phyloP scores from a whole-genome alignment of 35 echinoderm and acorn worm species.

The Anneissia japonica region DNA sequence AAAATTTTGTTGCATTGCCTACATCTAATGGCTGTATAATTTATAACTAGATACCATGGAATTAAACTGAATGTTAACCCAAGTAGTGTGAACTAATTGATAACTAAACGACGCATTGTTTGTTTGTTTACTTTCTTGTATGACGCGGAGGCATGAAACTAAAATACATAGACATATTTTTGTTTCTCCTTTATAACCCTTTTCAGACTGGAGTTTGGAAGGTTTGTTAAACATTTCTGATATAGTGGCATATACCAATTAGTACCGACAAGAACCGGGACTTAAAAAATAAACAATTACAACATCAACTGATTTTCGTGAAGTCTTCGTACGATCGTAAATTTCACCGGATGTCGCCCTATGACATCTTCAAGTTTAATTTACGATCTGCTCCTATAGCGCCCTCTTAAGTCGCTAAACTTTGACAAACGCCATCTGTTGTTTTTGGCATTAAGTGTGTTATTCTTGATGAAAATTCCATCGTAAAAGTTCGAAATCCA shows the following conservation, averaged over 20 bases:
- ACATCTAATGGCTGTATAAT: too few species aligned
- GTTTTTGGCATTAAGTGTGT: not conserved
- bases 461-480: not conserved
- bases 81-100: too few species aligned
- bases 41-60: too few species aligned
- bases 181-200: not conserved
- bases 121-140: not conserved
- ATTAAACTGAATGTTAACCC: too few species aligned
- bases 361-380: not conserved
- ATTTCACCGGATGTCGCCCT: not conserved
- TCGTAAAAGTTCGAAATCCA: not conserved
- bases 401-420: not conserved
- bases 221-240: not conserved
- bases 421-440: slow-evolving; percentile 1
- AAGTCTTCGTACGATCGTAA: not conserved
- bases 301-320: not conserved
- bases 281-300: not conserved
- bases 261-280: not conserved
- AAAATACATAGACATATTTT: not conserved
- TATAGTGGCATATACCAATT: not conserved
- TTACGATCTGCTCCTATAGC: not conserved
- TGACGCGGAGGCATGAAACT: not conserved
- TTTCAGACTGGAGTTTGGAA: not conserved
- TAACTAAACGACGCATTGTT: not conserved
- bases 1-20: too few species aligned